phyloP scores from a whole-genome alignment of 2,113 vertebrate species.

The Eidolon helvum region DNA sequence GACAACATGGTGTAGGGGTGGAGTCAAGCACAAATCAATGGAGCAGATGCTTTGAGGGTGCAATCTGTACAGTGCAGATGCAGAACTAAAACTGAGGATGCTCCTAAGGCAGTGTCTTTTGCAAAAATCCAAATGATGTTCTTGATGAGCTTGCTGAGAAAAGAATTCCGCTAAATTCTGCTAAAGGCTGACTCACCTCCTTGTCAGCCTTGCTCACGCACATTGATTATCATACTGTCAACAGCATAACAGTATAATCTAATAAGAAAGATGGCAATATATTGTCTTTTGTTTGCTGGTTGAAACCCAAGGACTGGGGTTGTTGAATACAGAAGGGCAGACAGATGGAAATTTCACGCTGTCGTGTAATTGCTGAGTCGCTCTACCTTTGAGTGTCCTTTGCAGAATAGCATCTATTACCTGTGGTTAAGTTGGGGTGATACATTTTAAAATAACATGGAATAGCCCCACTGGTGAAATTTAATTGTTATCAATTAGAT shows the following conservation, averaged over 20 bases:
- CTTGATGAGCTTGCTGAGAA: constrained; percentile 67
- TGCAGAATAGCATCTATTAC: constrained; percentile 37
- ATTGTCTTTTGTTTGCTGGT: constrained; percentile 65
- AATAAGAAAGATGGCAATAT: constrained; percentile 34
- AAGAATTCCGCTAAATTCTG: background rate
- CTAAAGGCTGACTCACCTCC: background rate
- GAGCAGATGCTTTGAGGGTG: constrained; percentile 14
- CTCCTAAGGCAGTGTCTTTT: constrained; percentile 8
- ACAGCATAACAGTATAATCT: constrained; percentile 42
- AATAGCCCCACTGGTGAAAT: constrained; percentile 24
- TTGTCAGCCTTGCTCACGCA: constrained; percentile 17
- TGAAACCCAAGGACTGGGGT: constrained; percentile 57
- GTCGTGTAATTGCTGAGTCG: constrained; percentile 60
- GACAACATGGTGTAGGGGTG: background rate
- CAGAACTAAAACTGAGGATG: background rate
- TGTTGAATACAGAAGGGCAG: constrained; percentile 61
- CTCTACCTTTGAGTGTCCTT: constrained; percentile 37
- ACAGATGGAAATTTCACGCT: constrained; percentile 52
- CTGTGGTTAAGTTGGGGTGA: constrained; percentile 10
- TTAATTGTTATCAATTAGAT: constrained; percentile 61
- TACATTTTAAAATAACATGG: constrained; percentile 7
- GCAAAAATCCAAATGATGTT: constrained; percentile 64
- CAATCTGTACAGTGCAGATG: background rate
- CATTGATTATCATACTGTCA: constrained; percentile 44
- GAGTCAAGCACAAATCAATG: background rate